Conservation (phyloP, 2,888 invertebrate genomes). For the Druceiella hillmani region DNA sequence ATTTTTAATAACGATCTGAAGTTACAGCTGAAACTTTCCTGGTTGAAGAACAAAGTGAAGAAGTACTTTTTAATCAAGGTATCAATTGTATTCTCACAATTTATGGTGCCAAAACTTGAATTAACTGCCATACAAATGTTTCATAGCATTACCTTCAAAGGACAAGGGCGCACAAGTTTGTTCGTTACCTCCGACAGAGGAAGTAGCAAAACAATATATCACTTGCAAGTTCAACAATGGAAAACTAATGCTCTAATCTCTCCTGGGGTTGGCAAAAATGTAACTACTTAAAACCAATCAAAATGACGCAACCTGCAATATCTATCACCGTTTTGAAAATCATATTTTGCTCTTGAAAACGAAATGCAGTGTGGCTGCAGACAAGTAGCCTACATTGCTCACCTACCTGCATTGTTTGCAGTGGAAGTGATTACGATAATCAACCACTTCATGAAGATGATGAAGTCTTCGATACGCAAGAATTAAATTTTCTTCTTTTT, state of each 20-base stretch:
- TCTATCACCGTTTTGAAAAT: slow-evolving; percentile 12
- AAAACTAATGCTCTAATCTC: slow-evolving; percentile 8
- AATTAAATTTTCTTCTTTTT: no score
- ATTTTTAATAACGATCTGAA: slow-evolving; percentile 18
- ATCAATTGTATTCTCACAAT: slow-evolving; percentile 17
- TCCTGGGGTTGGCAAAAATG: slow-evolving; percentile 10
- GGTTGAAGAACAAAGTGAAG: slow-evolving; percentile 18
- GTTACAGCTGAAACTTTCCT: slow-evolving; percentile 18
- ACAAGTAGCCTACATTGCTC: slow-evolving; percentile 16
- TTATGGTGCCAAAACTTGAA: slow-evolving; percentile 16
- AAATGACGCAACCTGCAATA: slow-evolving; percentile 12
- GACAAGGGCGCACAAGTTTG: slow-evolving; percentile 14
- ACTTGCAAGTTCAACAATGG: slow-evolving; percentile 6
- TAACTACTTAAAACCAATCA: slow-evolving; percentile 12
- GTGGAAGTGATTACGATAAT: slow-evolving; percentile 14
- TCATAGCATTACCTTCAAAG: slow-evolving; percentile 18
- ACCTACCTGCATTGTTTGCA: slow-evolving; percentile 12
- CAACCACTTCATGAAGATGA: slow-evolving; percentile 16
- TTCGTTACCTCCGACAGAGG: slow-evolving; percentile 17
- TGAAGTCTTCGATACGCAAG: no score
- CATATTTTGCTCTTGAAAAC: slow-evolving; percentile 15
- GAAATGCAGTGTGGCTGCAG: slow-evolving; percentile 16
- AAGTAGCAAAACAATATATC: slow-evolving; percentile 15
- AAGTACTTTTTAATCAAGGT: slow-evolving; percentile 18
- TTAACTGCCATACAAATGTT: slow-evolving; percentile 12